Evolutionary conservation across 2,888 invertebrate genomes (phyloP).

Genomic region (Mimas tiliae): DNA sequence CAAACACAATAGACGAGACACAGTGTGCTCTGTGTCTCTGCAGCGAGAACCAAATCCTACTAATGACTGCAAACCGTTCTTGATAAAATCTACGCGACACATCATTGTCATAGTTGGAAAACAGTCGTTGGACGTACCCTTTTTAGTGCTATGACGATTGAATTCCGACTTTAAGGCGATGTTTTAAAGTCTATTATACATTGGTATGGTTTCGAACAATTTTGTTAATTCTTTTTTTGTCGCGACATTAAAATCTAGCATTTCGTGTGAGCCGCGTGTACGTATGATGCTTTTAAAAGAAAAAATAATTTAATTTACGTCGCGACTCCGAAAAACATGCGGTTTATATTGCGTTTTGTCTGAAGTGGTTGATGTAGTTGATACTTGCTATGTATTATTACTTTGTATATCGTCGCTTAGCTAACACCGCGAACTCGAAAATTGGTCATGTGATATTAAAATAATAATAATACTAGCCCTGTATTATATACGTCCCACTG

Average conservation of each 20-base stretch:
- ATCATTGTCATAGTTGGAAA: conserved; percentile 60
- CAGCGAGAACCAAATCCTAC: conserved; percentile 36
- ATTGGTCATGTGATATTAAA: no score
- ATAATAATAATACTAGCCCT: no score
- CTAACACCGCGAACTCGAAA: no score
- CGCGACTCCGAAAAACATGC: conserved; percentile 8
- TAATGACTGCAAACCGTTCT: conserved; percentile 64
- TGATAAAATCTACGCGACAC: conserved; percentile 66
- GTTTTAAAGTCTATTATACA: conserved; percentile 21
- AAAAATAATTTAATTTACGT: conserved; percentile 17
- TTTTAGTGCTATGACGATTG: conserved; percentile 8
- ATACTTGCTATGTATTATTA: not conserved
- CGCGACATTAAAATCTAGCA: conserved; percentile 30
- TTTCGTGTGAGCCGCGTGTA: conserved; percentile 22
- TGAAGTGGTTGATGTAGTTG: not conserved
- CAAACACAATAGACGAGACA: conserved; percentile 10
- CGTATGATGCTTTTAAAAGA: conserved; percentile 23
- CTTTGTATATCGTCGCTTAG: no score
- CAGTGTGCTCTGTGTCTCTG: conserved; percentile 3
- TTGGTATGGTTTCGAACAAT: conserved; percentile 30
- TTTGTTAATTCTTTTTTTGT: conserved; percentile 46
- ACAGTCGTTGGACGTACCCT: conserved; percentile 46
- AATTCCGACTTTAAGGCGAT: conserved; percentile 28
- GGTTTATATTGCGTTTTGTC: conserved; percentile 2
- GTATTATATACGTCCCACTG: no score